These are phyloP conservation scores for Ctenomys sociabilis DNA, from an alignment of 2,113 vertebrate species.

Conservation along the genomic window DNA sequence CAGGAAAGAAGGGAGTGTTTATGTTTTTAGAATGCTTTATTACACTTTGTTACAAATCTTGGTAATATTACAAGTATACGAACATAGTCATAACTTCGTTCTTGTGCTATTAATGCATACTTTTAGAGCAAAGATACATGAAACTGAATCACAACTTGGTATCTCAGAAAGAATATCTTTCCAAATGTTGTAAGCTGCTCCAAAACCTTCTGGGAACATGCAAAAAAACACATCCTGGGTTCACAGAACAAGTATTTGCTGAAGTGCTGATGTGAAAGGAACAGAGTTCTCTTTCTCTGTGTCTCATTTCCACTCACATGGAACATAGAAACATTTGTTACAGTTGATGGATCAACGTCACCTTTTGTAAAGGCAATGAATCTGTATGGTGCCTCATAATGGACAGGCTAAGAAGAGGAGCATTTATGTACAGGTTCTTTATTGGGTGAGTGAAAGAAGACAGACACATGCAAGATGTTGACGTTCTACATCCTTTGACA, in stretches of 20 bases:
- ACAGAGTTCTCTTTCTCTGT: too few species aligned
- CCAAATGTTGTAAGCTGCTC: neutral
- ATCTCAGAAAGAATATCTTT: neutral
- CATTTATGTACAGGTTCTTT: neutral
- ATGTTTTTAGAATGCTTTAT: neutral
- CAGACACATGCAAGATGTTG: fast-evolving
- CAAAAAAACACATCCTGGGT: neutral
- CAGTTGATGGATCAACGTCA: neutral
- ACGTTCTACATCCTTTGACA: fast-evolving
- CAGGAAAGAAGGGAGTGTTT: neutral
- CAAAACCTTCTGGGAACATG: too few species aligned
- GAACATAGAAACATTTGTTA: neutral
- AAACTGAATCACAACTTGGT: neutral
- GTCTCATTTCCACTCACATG: too few species aligned
- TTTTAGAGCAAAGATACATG: neutral
- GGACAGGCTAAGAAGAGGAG: neutral
- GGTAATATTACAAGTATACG: neutral
- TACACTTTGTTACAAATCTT: neutral
- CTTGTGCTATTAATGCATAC: neutral
- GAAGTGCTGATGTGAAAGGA: neutral
- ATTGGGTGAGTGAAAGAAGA: neutral
- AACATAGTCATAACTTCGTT: neutral
- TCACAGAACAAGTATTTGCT: neutral
- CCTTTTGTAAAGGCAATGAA: neutral
- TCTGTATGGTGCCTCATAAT: neutral